Conservation (phyloP, 1,140 invertebrate genomes). For the Colletes gigas region DNA sequence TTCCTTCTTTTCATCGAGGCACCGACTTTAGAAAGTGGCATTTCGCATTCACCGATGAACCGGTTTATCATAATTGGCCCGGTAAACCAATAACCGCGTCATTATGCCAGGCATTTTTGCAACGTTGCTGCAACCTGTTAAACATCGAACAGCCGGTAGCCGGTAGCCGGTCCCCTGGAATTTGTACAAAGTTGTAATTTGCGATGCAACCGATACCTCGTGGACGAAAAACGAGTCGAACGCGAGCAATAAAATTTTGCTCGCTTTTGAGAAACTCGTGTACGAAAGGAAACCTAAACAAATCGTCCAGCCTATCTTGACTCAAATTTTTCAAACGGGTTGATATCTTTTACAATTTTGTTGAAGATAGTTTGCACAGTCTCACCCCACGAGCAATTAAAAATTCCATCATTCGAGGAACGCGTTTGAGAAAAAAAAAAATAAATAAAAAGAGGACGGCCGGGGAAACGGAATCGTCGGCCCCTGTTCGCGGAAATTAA, state of each 20-base stretch:
- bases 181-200: neutral
- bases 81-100: slow-evolving; percentile 43
- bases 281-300: too few species aligned
- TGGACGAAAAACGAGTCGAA: neutral
- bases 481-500: slow-evolving; percentile 57
- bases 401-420: neutral
- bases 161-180: neutral
- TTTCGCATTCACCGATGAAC: slow-evolving; percentile 57
- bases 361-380: too few species aligned
- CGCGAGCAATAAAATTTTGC: too few species aligned
- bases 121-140: slow-evolving; percentile 36
- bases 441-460: neutral
- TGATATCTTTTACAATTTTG: too few species aligned
- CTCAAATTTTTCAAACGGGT: too few species aligned
- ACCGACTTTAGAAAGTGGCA: slow-evolving; percentile 50
- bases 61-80: slow-evolving; percentile 56
- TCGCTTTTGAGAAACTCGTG: too few species aligned
- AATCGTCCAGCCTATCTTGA: too few species aligned
- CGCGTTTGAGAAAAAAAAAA: neutral
- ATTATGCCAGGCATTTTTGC: slow-evolving; percentile 45
- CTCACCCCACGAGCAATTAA: neutral
- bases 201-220: neutral
- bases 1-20: slow-evolving; percentile 23
- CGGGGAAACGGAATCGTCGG: slow-evolving; percentile 6
- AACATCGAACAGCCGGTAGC: neutral